These are phyloP conservation scores for Leontopithecus rosalia DNA, from an alignment of 2,797 vertebrate genomes.

Conservation along the genomic window DNA sequence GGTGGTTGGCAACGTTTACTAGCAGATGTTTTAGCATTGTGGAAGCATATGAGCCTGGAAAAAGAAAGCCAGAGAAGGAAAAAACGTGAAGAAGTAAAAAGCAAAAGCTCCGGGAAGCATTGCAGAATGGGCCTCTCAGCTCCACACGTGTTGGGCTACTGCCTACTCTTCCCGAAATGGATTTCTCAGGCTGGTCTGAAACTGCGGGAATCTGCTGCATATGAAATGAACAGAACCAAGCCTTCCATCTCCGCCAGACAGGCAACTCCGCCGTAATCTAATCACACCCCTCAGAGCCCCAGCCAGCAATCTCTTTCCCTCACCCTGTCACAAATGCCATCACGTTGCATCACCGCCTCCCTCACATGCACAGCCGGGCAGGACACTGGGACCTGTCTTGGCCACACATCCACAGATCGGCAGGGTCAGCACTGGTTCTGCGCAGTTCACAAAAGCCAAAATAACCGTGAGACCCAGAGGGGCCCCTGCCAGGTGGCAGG, in stretches of 20 bases:
- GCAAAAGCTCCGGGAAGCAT: not conserved
- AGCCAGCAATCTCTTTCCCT: conserved; percentile 70
- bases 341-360: conserved; percentile 61
- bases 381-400: conserved; percentile 60
- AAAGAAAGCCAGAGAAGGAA: not conserved
- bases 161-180: not conserved
- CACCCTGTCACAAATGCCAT: conserved; percentile 79
- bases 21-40: not conserved
- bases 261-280: conserved; percentile 71
- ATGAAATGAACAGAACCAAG: conserved; percentile 35
- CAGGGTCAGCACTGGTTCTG: conserved; percentile 50
- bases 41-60: not conserved
- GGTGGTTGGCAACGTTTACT: not conserved
- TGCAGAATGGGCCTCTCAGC: not conserved
- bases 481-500: not conserved
- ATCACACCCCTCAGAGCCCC: conserved; percentile 56
- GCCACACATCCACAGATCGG: conserved; percentile 76
- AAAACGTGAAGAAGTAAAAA: not conserved
- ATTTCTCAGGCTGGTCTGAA: not conserved
- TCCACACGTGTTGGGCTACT: not conserved
- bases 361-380: conserved; percentile 45
- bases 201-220: not conserved
- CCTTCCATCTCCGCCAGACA: conserved; percentile 60
- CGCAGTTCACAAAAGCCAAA: conserved; percentile 33
- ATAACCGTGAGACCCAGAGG: not conserved